Conservation (phyloP, 2,888 invertebrate genomes). For the Saturnia pavonia region DNA sequence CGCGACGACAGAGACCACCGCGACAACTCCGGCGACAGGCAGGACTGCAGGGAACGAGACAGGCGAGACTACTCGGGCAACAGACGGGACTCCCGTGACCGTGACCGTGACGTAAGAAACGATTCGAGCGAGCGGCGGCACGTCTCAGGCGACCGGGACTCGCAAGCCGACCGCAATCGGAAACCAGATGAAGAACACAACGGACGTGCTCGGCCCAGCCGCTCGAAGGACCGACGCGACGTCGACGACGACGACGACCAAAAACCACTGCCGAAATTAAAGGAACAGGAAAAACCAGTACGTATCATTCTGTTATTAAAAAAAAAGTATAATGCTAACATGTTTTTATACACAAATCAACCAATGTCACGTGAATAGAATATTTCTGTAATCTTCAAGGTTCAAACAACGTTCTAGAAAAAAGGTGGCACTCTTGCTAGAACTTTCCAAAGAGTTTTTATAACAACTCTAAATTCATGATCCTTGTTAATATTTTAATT, state of each 20-base stretch:
- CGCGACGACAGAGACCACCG: background rate
- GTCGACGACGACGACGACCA: constrained; percentile 50
- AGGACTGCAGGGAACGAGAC: constrained; percentile 33
- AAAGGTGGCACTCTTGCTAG: too few relatives aligned
- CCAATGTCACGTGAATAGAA: too few relatives aligned
- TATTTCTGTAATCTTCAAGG: too few relatives aligned
- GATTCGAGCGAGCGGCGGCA: constrained; percentile 23
- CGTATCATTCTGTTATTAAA: constrained; percentile 43
- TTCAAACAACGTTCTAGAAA: too few relatives aligned
- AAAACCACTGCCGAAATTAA: constrained; percentile 85
- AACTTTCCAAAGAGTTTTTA: too few relatives aligned
- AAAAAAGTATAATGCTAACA: too few relatives aligned
- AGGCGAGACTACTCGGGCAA: constrained; percentile 38
- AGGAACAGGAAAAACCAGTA: constrained; percentile 88
- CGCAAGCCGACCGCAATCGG: constrained; percentile 26
- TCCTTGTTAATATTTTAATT: too few relatives aligned
- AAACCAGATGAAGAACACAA: constrained; percentile 45
- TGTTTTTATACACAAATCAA: too few relatives aligned
- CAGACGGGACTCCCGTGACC: constrained; percentile 31
- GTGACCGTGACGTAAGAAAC: constrained; percentile 19
- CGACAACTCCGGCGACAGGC: constrained; percentile 25
- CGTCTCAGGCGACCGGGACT: constrained; percentile 31
- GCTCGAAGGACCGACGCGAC: constrained; percentile 57
- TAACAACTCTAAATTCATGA: too few relatives aligned
- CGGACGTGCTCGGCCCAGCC: constrained; percentile 55